phyloP scores from a whole-genome alignment of 2,888 invertebrate genomes.

The Heliconius erato region DNA sequence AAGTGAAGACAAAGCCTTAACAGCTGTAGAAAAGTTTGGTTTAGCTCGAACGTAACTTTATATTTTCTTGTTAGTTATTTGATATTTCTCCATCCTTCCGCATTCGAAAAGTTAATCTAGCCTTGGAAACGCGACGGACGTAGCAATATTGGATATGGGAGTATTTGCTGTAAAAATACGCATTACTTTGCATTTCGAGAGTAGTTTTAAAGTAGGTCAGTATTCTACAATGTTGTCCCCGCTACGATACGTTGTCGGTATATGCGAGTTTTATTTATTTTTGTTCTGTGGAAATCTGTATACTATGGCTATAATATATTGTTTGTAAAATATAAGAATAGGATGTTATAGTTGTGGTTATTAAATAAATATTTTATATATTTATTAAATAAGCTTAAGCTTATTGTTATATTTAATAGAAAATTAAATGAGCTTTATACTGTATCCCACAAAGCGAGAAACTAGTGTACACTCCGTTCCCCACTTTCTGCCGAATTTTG shows the following conservation, averaged over 20 bases:
- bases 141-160: conserved; percentile 68
- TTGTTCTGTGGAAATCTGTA: conserved; percentile 6
- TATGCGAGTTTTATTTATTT: conserved; percentile 22
- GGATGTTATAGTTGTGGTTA: neutral
- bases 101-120: conserved; percentile 54
- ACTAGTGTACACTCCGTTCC: too few relatives aligned
- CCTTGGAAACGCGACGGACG: conserved; percentile 53
- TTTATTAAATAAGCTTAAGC: neutral
- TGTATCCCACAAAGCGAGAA: too few relatives aligned
- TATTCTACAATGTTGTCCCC: conserved; percentile 59
- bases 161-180: conserved; percentile 65
- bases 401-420: too few relatives aligned
- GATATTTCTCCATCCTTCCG: conserved; percentile 48
- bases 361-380: neutral
- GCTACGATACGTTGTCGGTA: neutral
- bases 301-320: neutral
- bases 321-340: neutral
- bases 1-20: conserved; percentile 17
- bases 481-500: too few relatives aligned
- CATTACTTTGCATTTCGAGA: conserved; percentile 59
- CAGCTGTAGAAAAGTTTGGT: conserved; percentile 27
- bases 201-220: conserved; percentile 70
- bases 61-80: conserved; percentile 45
- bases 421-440: too few relatives aligned
- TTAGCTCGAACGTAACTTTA: conserved; percentile 30